These are phyloP conservation scores for Parazoanthus darwini DNA, from an alignment of 92 coral and sea anemone species.

Conservation along the genomic window DNA sequence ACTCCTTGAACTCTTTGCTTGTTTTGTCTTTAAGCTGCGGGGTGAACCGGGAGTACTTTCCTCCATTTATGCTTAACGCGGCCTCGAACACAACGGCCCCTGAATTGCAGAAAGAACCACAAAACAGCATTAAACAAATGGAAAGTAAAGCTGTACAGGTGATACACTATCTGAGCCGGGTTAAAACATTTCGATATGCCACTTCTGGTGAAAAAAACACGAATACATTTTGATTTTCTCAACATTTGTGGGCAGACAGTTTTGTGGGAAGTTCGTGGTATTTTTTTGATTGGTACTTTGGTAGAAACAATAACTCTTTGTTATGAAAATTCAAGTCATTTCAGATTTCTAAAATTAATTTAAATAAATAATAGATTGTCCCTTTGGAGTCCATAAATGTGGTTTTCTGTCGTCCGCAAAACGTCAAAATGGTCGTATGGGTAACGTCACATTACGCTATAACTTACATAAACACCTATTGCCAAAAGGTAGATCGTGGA, in stretches of 20 bases:
- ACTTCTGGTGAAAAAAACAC: neutral
- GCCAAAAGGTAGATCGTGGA: no score
- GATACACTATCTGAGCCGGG: neutral
- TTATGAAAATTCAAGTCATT: neutral
- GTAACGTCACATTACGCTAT: no score
- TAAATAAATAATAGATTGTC: no score
- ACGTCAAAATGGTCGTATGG: no score
- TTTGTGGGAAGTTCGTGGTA: neutral
- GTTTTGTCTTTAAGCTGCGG: neutral
- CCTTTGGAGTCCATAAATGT: no score
- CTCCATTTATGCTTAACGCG: neutral
- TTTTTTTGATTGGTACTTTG: neutral
- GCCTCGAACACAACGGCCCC: conserved; percentile 17
- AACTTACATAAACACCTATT: no score
- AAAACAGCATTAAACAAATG: neutral
- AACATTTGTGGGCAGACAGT: neutral
- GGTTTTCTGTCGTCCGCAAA: no score
- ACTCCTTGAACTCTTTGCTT: conserved; percentile 19
- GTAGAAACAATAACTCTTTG: neutral
- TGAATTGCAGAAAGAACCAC: neutral
- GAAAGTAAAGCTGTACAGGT: neutral
- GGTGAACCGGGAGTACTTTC: conserved; percentile 14
- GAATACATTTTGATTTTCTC: neutral
- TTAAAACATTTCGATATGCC: neutral
- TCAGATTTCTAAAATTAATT: no score